Conservation (phyloP, 2,797 vertebrate species). For the Peromyscus nudipes region DNA sequence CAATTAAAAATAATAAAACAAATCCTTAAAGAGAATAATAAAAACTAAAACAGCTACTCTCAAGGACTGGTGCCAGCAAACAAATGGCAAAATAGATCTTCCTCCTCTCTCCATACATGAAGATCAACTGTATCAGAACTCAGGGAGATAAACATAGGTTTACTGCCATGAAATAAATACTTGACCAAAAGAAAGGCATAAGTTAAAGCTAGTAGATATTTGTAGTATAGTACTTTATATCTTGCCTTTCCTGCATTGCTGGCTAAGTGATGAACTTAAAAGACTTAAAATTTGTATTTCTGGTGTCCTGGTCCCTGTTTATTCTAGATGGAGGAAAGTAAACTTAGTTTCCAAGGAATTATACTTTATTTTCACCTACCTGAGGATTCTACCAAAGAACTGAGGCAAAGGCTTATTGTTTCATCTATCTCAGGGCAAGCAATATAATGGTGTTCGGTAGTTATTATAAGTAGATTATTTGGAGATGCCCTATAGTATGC, state of each 20-base stretch:
- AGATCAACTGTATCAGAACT: slow-evolving; percentile 46
- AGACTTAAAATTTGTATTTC: slow-evolving; percentile 10
- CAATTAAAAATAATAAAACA: neutral
- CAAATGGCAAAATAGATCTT: neutral
- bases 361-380: neutral
- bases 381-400: slow-evolving; percentile 24
- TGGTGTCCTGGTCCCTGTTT: neutral
- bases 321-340: neutral
- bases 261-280: neutral
- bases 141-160: neutral
- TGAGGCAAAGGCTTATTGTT: slow-evolving; percentile 13
- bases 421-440: neutral
- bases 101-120: neutral
- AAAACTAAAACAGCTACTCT: neutral
- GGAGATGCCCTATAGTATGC: neutral
- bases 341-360: slow-evolving; percentile 49
- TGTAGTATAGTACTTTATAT: slow-evolving; percentile 42
- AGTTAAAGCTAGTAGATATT: slow-evolving; percentile 18
- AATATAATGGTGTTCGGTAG: neutral
- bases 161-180: neutral
- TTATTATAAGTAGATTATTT: neutral
- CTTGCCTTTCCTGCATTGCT: neutral
- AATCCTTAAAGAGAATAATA: neutral
- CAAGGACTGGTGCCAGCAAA: neutral
- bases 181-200: neutral